Evolutionary conservation across 2,113 vertebrate genomes (phyloP).

Genomic region (Connochaetes taurinus): DNA sequence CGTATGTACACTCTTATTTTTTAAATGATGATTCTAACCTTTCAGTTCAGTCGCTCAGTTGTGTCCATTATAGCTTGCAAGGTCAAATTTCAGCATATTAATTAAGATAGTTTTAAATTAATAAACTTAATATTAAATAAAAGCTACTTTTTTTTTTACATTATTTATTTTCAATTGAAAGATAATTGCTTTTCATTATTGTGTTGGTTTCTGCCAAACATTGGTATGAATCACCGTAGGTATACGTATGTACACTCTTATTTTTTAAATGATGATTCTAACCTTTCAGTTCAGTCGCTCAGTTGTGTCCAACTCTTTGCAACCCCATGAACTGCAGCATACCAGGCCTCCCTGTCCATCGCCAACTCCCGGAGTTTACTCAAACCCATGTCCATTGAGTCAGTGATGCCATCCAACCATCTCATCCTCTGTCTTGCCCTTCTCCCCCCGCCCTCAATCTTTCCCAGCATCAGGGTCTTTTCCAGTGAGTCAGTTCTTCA

Average conservation of each 20-base stretch:
- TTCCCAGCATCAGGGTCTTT: not conserved
- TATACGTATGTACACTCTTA: not conserved
- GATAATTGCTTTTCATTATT: not conserved
- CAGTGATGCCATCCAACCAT: not conserved
- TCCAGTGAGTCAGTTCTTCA: not conserved
- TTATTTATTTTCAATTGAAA: not conserved
- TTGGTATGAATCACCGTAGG: not conserved
- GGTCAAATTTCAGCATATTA: not conserved
- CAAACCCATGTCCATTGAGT: not conserved
- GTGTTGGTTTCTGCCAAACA: not conserved
- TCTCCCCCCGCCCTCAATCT: fast-evolving
- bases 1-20: not conserved
- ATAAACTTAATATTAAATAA: not conserved
- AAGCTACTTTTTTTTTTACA: not conserved
- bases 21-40: not conserved
- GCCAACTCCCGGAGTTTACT: not conserved
- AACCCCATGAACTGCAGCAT: fast-evolving
- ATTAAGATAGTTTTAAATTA: not conserved
- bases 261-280: not conserved
- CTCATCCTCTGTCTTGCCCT: not conserved
- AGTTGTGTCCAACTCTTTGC: not conserved
- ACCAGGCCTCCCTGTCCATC: not conserved
- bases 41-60: not conserved
- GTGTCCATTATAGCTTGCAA: not conserved
- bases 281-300: not conserved